Evolutionary conservation across 1,140 invertebrate species (phyloP).

Genomic region (Cepaea nemoralis): DNA sequence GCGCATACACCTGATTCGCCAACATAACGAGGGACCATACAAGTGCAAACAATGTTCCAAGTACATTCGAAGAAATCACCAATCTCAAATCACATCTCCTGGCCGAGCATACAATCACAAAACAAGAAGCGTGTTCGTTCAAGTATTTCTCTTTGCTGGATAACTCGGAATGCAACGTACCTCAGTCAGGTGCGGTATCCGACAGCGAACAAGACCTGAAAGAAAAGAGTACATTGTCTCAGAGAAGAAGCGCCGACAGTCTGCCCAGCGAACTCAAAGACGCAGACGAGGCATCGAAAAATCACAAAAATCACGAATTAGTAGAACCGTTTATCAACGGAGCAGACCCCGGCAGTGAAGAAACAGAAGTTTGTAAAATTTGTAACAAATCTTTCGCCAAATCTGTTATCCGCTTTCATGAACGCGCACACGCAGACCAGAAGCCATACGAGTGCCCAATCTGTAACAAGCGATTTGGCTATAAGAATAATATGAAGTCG

Average conservation of each 20-base stretch:
- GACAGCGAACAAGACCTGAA: slow-evolving; percentile 30
- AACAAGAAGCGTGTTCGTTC: slow-evolving; percentile 20
- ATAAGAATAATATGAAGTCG: slow-evolving; percentile 75
- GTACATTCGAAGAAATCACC: background rate
- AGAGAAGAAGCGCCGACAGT: slow-evolving; percentile 32
- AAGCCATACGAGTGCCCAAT: slow-evolving; percentile 76
- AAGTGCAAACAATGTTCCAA: slow-evolving; percentile 35
- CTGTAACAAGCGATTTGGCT: slow-evolving; percentile 77
- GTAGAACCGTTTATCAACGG: background rate
- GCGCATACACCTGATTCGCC: slow-evolving; percentile 21
- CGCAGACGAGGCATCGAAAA: slow-evolving; percentile 83
- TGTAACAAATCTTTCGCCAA: slow-evolving; percentile 64
- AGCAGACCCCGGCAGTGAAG: slow-evolving; percentile 30
- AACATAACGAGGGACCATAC: slow-evolving; percentile 33
- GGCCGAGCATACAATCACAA: slow-evolving; percentile 16
- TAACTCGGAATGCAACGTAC: background rate
- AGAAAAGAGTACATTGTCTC: background rate
- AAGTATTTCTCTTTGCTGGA: slow-evolving; percentile 35
- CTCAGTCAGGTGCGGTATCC: background rate
- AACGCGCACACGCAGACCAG: slow-evolving; percentile 75
- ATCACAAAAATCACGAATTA: slow-evolving; percentile 6
- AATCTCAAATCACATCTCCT: slow-evolving; percentile 25
- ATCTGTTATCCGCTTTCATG: slow-evolving; percentile 62
- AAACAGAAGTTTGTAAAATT: slow-evolving; percentile 61
- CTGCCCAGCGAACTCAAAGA: slow-evolving; percentile 78